Evolutionary conservation across 2,113 vertebrate genomes (phyloP).

Genomic region (Oreochromis spilurus): DNA sequence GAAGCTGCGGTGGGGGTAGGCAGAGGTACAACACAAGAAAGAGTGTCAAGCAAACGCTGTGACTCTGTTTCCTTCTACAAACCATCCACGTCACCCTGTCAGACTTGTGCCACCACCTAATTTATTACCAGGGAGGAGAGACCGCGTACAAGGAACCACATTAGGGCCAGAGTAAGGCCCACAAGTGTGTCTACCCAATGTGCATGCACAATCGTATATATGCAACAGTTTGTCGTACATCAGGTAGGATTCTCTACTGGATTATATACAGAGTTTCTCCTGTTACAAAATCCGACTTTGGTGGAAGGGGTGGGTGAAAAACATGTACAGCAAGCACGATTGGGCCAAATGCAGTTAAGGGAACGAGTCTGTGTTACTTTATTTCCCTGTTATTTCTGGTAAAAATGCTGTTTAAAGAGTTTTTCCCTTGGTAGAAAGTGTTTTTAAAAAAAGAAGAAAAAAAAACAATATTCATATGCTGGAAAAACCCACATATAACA

Average conservation of each 20-base stretch:
- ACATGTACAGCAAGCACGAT: background rate
- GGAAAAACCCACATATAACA: background rate
- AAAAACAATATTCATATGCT: background rate
- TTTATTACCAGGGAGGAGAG: slow-evolving; percentile 37
- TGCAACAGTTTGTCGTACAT: background rate
- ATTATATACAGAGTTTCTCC: background rate
- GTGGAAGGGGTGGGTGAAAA: background rate
- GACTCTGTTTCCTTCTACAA: background rate
- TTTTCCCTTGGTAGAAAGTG: background rate
- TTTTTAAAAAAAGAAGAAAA: background rate
- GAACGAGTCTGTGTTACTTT: background rate
- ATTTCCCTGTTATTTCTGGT: background rate
- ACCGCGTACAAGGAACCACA: background rate
- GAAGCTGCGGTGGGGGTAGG: background rate
- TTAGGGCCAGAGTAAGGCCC: slow-evolving; percentile 6
- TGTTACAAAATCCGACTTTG: background rate
- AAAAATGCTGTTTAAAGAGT: background rate
- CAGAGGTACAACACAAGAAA: background rate
- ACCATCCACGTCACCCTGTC: slow-evolving; percentile 27
- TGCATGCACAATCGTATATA: background rate
- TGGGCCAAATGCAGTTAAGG: background rate
- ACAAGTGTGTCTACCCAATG: background rate
- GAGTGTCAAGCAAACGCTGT: background rate
- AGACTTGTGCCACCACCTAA: slow-evolving; percentile 9
- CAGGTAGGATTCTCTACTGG: background rate